Base-by-base conservation (phyloP, 2,888 invertebrate species). In the Phortica magna region DNA sequence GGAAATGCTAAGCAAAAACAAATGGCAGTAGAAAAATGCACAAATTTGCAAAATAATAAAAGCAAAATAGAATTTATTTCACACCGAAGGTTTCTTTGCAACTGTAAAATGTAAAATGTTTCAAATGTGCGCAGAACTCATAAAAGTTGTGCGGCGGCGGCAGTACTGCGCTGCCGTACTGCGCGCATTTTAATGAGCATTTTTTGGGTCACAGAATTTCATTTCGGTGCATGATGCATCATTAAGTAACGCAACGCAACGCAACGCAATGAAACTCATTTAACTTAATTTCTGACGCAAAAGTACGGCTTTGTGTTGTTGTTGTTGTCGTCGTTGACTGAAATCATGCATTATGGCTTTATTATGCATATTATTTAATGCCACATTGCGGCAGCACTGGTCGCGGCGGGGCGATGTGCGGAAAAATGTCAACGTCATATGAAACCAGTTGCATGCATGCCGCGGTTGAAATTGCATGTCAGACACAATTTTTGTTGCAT, bases 121-220 rank as follows among this genome's bases (percentile, higher is more conserved):
- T 53, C n/a, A n/a, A 14, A n/a, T 10, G 53, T 53, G 53, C 53
- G 10, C 12, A 53, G 7, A 14, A 53, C 2, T 53, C 53, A 6
- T 42, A 39, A 41, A 67, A 12, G 48, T 14, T 12, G 9, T 2
- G 48, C 48, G 14, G 3, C 9, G 14, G 48, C 2, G 14, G 9
- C 14, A 48, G 3, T 9, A 48, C 10, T 48, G 14, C 42, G 53
- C 22, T 55, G 31, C n/a, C 14, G 55, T 4, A 19, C 59, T n/a
- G 7, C 2, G 10, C 10, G 39, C 22, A 53, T 71, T 71, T 71
- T 71, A 71, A 71, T 71, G 70, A 71, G 70, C 31, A n/a, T 65
- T 41, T 1, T 39, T n/a, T n/a, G 59, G 14, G 65, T 65, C 39
- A n/a, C 14, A 48, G 39, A 65, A 41, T 65, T 65, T 65, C 17